phyloP scores from a whole-genome alignment of 2,797 vertebrate genomes.

The Tokudaia muenninki region DNA sequence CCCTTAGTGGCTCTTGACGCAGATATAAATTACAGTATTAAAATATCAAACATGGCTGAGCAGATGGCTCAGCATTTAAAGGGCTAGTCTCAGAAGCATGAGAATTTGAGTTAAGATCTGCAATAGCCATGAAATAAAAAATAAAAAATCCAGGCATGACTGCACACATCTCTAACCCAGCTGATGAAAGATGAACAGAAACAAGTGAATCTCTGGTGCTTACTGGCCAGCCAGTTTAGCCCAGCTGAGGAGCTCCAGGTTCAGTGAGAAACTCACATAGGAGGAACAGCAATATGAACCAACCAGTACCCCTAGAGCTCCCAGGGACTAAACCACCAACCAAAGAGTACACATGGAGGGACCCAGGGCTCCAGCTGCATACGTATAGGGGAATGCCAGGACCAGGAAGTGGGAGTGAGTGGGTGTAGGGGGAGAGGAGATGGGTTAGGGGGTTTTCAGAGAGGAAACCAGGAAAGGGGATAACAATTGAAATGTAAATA shows the following conservation, averaged over 20 bases:
- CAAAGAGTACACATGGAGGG: too few relatives aligned
- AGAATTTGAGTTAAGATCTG: background rate
- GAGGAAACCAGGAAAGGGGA: too few relatives aligned
- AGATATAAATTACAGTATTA: slow-evolving; percentile 2
- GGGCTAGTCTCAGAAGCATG: background rate
- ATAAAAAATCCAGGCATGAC: background rate
- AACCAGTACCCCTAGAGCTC: too few relatives aligned
- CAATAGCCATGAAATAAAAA: background rate
- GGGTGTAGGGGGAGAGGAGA: too few relatives aligned
- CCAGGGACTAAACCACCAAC: too few relatives aligned
- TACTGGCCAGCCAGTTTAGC: background rate
- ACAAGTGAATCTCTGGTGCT: background rate
- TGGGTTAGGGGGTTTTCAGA: too few relatives aligned
- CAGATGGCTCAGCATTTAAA: background rate
- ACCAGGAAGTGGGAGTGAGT: too few relatives aligned
- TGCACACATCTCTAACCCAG: background rate
- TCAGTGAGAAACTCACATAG: background rate
- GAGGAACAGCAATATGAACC: too few relatives aligned
- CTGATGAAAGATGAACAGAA: background rate
- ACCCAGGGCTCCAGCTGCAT: too few relatives aligned
- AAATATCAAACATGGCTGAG: background rate
- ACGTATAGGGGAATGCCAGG: too few relatives aligned
- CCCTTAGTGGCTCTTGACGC: background rate
- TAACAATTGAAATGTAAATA: too few relatives aligned
- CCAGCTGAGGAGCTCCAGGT: background rate